phyloP scores from a whole-genome alignment of 2,113 vertebrate genomes.

The Chlorodrepanis virens region DNA sequence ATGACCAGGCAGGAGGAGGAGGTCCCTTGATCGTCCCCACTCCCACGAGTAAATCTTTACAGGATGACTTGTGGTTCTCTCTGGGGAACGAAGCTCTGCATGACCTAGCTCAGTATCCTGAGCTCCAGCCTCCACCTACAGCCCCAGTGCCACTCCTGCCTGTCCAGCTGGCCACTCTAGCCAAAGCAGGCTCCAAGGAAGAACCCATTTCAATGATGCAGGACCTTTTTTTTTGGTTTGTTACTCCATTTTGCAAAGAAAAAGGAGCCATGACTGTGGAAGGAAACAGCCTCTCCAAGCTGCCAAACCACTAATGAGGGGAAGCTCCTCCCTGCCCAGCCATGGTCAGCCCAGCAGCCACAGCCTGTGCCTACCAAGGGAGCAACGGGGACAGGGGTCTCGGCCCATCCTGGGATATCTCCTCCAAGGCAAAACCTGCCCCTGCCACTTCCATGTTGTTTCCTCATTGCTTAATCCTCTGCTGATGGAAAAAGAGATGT shows the following conservation, averaged over 20 bases:
- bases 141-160: background rate
- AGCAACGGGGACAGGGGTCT: background rate
- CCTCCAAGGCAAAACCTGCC: background rate
- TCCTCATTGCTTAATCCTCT: background rate
- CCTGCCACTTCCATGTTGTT: background rate
- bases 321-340: background rate
- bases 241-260: background rate
- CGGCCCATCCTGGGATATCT: background rate
- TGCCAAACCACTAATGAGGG: constrained; percentile 7
- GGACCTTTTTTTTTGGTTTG: background rate
- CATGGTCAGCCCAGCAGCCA: background rate
- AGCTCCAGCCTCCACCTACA: background rate
- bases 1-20: background rate
- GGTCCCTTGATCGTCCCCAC: rapidly evolving
- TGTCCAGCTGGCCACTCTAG: background rate
- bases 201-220: background rate
- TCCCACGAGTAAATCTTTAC: background rate
- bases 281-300: background rate
- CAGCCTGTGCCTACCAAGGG: background rate
- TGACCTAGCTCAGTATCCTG: background rate
- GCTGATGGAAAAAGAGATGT: background rate
- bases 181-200: background rate
- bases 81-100: background rate
- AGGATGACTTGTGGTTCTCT: background rate
- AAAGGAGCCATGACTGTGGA: background rate